Evolutionary conservation across 2,888 invertebrate genomes (phyloP).

Genomic region (Pharmacophagus antenor): DNA sequence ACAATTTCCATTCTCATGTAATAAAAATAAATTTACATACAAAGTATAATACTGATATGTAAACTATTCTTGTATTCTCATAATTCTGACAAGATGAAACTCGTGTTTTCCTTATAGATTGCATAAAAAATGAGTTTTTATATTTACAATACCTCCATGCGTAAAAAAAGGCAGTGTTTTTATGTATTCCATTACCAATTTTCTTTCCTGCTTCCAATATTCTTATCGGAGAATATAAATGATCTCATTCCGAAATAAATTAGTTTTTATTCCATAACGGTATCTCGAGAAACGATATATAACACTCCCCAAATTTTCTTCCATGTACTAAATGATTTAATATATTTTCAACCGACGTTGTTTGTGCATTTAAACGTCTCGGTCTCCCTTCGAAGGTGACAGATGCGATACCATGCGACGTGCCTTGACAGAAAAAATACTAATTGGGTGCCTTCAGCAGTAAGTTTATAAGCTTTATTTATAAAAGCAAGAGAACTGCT

Average conservation of each 20-base stretch:
- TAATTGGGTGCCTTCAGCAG: too few species aligned
- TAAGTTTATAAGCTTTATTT: too few species aligned
- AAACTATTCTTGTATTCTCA: background rate
- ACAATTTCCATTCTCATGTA: too few species aligned
- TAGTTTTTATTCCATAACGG: slow-evolving; percentile 10
- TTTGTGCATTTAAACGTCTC: background rate
- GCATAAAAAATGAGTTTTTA: background rate
- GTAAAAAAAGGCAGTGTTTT: slow-evolving; percentile 5
- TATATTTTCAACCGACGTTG: background rate
- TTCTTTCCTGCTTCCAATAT: slow-evolving; percentile 17
- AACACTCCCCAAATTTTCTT: slow-evolving; percentile 9
- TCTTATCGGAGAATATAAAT: slow-evolving; percentile 24
- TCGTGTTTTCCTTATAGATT: too few species aligned
- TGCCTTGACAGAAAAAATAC: too few species aligned
- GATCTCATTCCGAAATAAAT: slow-evolving; percentile 23
- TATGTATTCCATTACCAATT: slow-evolving; percentile 21
- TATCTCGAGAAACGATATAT: slow-evolving; percentile 6
- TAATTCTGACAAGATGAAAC: background rate
- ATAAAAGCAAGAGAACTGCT: too few species aligned
- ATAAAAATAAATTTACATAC: background rate
- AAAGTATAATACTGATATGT: background rate
- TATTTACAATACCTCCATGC: background rate
- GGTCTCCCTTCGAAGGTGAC: too few species aligned
- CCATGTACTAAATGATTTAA: background rate
- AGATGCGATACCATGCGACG: too few species aligned